Conservation (phyloP, 2,888 invertebrate genomes). For the Xanthia togata region DNA sequence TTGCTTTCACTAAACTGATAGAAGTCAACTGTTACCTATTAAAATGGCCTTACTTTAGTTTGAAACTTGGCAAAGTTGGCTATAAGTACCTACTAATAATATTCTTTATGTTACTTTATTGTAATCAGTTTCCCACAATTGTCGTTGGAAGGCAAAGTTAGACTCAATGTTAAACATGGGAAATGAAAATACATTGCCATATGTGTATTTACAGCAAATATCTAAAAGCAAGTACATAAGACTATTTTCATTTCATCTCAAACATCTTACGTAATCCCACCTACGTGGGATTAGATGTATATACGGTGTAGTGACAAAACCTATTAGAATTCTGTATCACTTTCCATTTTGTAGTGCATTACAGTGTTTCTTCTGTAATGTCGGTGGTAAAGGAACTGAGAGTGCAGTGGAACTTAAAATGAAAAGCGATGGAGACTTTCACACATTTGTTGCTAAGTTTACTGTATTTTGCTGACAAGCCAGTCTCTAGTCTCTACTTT, state of each 20-base stretch:
- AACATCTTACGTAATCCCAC: constrained; percentile 1
- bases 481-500: background rate
- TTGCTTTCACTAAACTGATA: no score
- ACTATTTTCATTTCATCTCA: constrained; percentile 11
- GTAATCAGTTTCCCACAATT: background rate
- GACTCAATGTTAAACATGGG: background rate
- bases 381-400: constrained; percentile 13
- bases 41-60: no score
- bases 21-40: no score
- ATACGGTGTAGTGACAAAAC: constrained; percentile 9
- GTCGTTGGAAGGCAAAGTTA: background rate
- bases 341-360: constrained; percentile 48
- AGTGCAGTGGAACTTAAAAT: constrained; percentile 49
- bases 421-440: constrained; percentile 28
- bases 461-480: constrained; percentile 8
- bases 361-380: constrained; percentile 27
- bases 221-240: background rate
- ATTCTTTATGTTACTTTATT: background rate
- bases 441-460: constrained; percentile 13
- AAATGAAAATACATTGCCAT: background rate
- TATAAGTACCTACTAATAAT: background rate
- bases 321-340: constrained; percentile 30
- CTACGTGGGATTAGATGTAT: background rate
- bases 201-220: background rate
- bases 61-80: constrained; percentile 1